phyloP scores from a whole-genome alignment of 2,113 vertebrate species.

The Gracilinanus agilis region DNA sequence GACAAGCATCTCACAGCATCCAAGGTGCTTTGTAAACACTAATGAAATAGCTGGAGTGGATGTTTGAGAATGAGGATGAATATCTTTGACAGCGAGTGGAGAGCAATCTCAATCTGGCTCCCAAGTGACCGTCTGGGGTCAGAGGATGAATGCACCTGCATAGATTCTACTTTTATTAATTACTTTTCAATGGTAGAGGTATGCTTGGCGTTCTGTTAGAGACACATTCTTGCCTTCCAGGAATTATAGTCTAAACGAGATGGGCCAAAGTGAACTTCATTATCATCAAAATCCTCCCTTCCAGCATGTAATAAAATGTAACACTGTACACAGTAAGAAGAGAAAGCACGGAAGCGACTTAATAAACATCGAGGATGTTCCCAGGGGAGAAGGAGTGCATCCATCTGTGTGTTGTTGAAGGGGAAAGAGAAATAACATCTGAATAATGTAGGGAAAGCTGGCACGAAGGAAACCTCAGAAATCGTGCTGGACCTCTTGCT shows the following conservation, averaged over 20 bases:
- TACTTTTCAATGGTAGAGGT: not conserved
- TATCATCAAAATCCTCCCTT: not conserved
- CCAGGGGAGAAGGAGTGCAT: not conserved
- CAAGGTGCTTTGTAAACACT: not conserved
- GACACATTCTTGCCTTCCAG: not conserved
- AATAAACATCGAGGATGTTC: not conserved
- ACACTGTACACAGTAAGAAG: not conserved
- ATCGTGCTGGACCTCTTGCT: not conserved
- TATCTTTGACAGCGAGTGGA: not conserved
- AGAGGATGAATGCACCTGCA: not conserved
- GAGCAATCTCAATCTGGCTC: not conserved
- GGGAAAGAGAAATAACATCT: not conserved
- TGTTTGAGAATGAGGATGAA: not conserved
- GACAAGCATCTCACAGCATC: not conserved
- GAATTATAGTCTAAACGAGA: not conserved
- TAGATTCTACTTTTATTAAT: not conserved
- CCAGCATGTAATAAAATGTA: not conserved
- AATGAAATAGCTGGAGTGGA: not conserved
- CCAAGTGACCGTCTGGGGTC: not conserved
- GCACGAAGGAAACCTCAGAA: not conserved
- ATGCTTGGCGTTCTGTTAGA: not conserved
- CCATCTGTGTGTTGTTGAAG: not conserved
- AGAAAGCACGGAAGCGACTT: not conserved
- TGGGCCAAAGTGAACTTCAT: not conserved
- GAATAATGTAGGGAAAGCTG: rapidly evolving